Percentiles rank a stretch among this genome's conserved stretches.
Evolutionary conservation across 2,888 invertebrate species (phyloP).

Genomic region (Apocheima hispidaria): DNA sequence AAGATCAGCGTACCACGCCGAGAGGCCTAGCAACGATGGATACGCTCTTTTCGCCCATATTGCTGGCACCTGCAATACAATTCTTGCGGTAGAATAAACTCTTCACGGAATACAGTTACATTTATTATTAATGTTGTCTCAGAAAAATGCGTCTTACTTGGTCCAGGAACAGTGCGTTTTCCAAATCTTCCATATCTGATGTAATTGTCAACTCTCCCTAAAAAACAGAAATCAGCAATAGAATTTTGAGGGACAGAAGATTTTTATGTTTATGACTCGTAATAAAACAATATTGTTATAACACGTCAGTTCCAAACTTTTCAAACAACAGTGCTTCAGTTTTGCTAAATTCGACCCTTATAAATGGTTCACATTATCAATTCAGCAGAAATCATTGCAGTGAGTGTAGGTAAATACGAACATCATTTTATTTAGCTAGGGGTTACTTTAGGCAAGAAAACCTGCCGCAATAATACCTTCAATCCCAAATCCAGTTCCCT

Average conservation of each 20-base stretch:
- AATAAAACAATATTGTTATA: no score
- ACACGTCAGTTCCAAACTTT: no score
- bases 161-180: conserved; percentile 96
- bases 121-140: neutral
- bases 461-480: conserved; percentile 87
- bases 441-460: no score
- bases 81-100: no score
- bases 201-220: conserved; percentile 98
- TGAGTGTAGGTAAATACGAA: no score
- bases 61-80: conserved; percentile 88
- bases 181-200: conserved; percentile 97
- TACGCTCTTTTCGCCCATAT: conserved; percentile 96
- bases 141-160: conserved; percentile 76
- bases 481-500: conserved; percentile 97
- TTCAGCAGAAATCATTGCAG: no score
- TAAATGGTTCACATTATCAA: no score
- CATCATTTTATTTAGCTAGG: no score
- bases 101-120: no score
- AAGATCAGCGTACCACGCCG: conserved; percentile 97
- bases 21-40: conserved; percentile 94
- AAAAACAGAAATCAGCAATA: conserved; percentile 40
- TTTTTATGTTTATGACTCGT: neutral
- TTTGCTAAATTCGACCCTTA: no score
- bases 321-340: no score
- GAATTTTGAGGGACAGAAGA: neutral